Evolutionary conservation across 2,888 invertebrate genomes (phyloP).

Genomic region (Hirtodrosophila trivittata): DNA sequence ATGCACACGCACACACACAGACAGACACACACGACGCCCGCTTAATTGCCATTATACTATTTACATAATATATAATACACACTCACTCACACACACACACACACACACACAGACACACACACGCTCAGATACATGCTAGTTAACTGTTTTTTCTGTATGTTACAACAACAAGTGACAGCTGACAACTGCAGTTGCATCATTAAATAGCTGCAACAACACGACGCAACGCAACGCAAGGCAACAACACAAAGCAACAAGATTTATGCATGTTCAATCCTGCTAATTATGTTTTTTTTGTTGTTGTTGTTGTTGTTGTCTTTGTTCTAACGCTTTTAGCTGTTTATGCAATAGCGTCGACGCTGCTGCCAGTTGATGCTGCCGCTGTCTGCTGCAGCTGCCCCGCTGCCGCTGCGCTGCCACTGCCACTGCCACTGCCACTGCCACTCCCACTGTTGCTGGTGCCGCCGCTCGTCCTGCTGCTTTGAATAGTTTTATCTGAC

Average conservation of each 20-base stretch:
- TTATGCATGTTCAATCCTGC: slow-evolving; percentile 55
- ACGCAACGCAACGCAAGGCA: slow-evolving; percentile 17
- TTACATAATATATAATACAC: slow-evolving; percentile 49
- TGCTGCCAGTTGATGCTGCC: neutral
- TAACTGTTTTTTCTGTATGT: slow-evolving; percentile 39
- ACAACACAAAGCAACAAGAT: slow-evolving; percentile 25
- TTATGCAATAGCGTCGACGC: slow-evolving; percentile 13
- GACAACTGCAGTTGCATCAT: slow-evolving; percentile 67
- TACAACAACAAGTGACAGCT: slow-evolving; percentile 39
- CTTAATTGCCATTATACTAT: slow-evolving; percentile 44
- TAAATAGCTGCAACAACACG: slow-evolving; percentile 44
- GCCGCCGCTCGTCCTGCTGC: slow-evolving; percentile 17
- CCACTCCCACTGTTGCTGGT: slow-evolving; percentile 4
- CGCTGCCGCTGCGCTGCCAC: slow-evolving; percentile 24
- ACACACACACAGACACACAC: slow-evolving; percentile 22
- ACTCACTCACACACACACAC: slow-evolving; percentile 15
- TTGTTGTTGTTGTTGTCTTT: slow-evolving; percentile 20
- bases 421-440: slow-evolving; percentile 11
- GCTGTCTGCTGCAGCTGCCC: slow-evolving; percentile 17
- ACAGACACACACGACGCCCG: slow-evolving; percentile 5
- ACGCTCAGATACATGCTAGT: slow-evolving; percentile 35
- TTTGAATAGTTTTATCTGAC: slow-evolving; percentile 18
- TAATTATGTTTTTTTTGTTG: slow-evolving; percentile 52
- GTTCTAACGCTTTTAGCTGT: slow-evolving; percentile 21
- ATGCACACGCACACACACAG: slow-evolving; percentile 10